Evolutionary conservation across 2,797 vertebrate species (phyloP).

Genomic region (Perodicticus potto): DNA sequence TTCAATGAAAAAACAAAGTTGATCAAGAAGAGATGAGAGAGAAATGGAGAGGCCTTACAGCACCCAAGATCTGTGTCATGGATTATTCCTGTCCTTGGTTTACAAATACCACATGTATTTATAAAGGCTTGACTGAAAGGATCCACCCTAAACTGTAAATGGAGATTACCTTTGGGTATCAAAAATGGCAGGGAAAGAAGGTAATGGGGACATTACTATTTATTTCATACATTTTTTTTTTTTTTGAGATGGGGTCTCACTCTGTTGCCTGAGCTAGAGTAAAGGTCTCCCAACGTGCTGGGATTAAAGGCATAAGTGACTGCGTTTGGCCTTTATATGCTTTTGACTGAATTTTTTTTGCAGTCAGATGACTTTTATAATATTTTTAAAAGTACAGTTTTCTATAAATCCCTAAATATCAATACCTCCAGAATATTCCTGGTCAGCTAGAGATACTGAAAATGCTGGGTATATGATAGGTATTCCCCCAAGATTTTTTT

Average conservation of each 20-base stretch:
- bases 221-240: not conserved
- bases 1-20: slow-evolving; percentile 26
- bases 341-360: slow-evolving; percentile 13
- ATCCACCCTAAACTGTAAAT: not conserved
- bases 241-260: not conserved
- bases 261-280: not conserved
- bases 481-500: slow-evolving; percentile 4
- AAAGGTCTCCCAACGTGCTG: not conserved
- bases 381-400: not conserved
- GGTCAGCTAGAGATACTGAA: not conserved
- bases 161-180: not conserved
- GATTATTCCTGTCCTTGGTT: not conserved
- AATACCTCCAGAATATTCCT: slow-evolving; percentile 17
- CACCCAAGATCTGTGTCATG: not conserved
- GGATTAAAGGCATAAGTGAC: not conserved
- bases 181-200: not conserved
- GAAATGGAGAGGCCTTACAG: not conserved
- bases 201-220: slow-evolving; percentile 5
- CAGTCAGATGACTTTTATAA: not conserved
- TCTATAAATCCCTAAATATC: not conserved
- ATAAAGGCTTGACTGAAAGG: not conserved
- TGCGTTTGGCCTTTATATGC: not conserved
- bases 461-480: not conserved
- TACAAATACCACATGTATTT: not conserved
- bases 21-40: not conserved